Evolutionary conservation across 2,113 vertebrate species (phyloP).

Genomic region (Thunnus thynnus): DNA sequence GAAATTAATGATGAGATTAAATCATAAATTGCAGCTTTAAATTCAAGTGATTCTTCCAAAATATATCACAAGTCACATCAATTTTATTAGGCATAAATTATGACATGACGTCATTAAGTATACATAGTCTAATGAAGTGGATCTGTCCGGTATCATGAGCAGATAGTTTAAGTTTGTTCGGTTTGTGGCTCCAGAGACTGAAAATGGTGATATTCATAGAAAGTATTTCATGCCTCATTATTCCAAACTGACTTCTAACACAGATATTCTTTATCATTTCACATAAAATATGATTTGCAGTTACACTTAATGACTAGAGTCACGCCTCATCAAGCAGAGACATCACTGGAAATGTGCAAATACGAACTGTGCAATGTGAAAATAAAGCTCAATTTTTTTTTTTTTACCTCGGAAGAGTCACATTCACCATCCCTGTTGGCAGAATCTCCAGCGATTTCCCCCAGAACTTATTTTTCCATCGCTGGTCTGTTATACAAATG

Average conservation of each 20-base stretch:
- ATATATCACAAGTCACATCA: neutral
- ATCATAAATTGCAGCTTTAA: too few species aligned
- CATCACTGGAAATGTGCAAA: neutral
- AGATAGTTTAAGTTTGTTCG: neutral
- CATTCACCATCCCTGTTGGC: conserved; percentile 91
- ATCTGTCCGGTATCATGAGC: neutral
- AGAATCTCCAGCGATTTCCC: conserved; percentile 95
- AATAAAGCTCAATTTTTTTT: neutral
- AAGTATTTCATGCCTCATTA: conserved; percentile 10
- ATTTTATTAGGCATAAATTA: too few species aligned
- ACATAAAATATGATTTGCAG: neutral
- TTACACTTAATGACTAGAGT: neutral
- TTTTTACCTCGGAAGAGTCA: conserved; percentile 88
- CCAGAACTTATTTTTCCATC: conserved; percentile 98
- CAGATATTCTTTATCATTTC: neutral
- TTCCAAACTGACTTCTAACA: neutral
- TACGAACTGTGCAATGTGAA: neutral
- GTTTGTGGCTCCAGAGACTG: neutral
- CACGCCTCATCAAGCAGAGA: conserved; percentile 1
- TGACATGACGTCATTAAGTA: neutral
- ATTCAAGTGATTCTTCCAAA: neutral
- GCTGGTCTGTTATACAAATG: conserved; percentile 86
- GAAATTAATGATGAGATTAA: too few species aligned
- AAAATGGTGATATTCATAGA: neutral
- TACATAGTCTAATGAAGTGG: neutral